Conservation (phyloP, 2,797 vertebrate species). For the Coregonus ussuriensis region DNA sequence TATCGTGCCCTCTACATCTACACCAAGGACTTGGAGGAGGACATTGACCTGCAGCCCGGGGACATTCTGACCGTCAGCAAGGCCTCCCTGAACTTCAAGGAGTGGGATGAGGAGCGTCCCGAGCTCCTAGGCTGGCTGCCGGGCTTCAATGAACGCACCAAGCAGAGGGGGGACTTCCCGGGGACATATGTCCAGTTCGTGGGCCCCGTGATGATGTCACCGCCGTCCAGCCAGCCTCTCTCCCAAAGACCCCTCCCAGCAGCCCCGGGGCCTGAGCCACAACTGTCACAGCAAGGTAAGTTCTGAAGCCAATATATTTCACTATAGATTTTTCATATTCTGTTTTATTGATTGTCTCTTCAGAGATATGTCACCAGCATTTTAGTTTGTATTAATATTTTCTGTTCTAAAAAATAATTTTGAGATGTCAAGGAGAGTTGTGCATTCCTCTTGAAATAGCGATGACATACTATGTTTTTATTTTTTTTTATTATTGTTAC, state of each 20-base stretch:
- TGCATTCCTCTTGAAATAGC: not conserved
- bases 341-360: not conserved
- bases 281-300: conserved; percentile 50
- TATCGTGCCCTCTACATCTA: conserved; percentile 87
- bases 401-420: not conserved
- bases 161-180: conserved; percentile 91
- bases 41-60: conserved; percentile 87
- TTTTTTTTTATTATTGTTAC: not conserved
- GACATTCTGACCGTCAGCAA: conserved; percentile 89
- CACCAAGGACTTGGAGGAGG: conserved; percentile 88
- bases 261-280: conserved; percentile 73
- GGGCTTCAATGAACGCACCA: conserved; percentile 89
- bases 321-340: not conserved
- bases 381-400: conserved; percentile 2
- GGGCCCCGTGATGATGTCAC: conserved; percentile 81
- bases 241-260: conserved; percentile 87
- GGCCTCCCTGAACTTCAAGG: conserved; percentile 82
- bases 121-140: conserved; percentile 89
- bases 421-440: not conserved
- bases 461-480: not conserved
- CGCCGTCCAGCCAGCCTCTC: conserved; percentile 81
- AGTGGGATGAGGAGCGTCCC: conserved; percentile 84
- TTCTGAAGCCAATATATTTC: conserved; percentile 34
- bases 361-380: not conserved
- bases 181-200: conserved; percentile 92